Conservation (phyloP, 2,888 invertebrate genomes). For the Drosophila mulleri region DNA sequence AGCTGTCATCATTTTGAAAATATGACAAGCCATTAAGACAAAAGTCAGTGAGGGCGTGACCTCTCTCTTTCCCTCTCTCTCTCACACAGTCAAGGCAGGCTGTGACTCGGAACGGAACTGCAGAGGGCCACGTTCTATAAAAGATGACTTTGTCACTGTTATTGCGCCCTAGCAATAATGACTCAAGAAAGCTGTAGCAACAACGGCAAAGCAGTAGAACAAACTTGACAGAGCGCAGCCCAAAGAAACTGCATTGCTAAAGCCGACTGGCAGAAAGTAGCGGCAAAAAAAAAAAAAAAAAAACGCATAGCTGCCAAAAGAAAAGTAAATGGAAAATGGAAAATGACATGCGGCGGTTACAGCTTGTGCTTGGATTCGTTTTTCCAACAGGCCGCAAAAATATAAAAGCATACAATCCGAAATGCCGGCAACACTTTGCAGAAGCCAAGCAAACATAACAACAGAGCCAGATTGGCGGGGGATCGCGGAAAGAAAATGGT, state of each 20-base stretch:
- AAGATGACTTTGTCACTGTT: slow-evolving; percentile 74
- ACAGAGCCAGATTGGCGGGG: not conserved
- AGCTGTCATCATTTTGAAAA: slow-evolving; percentile 44
- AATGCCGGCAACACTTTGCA: slow-evolving; percentile 68
- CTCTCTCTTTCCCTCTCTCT: slow-evolving; percentile 9
- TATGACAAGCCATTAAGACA: slow-evolving; percentile 67
- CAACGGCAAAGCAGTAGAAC: slow-evolving; percentile 1
- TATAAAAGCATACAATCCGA: slow-evolving; percentile 60
- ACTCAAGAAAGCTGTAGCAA: slow-evolving; percentile 62
- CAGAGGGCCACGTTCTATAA: slow-evolving; percentile 41
- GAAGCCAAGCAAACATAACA: slow-evolving; percentile 41
- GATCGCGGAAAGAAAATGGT: not conserved
- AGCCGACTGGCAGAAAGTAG: slow-evolving; percentile 55
- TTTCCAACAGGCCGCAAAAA: slow-evolving; percentile 42
- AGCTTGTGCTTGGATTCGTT: slow-evolving; percentile 43
- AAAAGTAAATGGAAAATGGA: slow-evolving; percentile 51
- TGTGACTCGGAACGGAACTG: slow-evolving; percentile 37
- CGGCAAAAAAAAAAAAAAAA: slow-evolving; percentile 37
- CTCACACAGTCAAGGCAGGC: not conserved
- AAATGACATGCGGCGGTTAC: slow-evolving; percentile 64
- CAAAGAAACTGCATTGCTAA: slow-evolving; percentile 41
- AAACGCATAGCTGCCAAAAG: slow-evolving; percentile 53
- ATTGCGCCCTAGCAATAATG: slow-evolving; percentile 71
- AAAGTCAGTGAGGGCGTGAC: slow-evolving; percentile 51
- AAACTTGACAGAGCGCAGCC: slow-evolving; percentile 31